These are phyloP conservation scores for Clamator glandarius DNA, from an alignment of 2,797 vertebrate genomes.

Conservation along the genomic window DNA sequence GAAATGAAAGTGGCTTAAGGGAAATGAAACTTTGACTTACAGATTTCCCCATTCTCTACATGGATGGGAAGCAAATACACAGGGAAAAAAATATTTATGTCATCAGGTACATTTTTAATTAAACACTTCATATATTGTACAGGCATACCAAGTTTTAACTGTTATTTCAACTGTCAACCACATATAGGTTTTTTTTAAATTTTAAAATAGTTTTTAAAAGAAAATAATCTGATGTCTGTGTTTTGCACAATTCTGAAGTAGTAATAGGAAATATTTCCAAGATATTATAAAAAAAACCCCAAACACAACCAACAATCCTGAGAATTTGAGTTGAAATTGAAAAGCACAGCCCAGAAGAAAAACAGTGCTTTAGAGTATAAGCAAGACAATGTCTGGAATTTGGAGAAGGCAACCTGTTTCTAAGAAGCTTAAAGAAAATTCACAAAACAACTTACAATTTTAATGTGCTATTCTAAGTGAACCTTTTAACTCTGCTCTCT, in stretches of 20 bases:
- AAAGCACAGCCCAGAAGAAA: neutral
- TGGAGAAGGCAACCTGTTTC: neutral
- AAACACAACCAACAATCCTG: neutral
- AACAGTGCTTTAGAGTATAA: neutral
- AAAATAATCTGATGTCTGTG: neutral
- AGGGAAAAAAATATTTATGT: neutral
- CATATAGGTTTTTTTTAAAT: neutral
- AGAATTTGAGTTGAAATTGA: neutral
- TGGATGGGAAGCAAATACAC: slow-evolving; percentile 83
- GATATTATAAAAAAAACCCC: neutral
- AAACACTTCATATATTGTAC: neutral
- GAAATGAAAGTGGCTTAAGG: neutral
- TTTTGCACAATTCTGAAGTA: neutral
- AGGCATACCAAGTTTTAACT: neutral
- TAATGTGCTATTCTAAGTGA: neutral
- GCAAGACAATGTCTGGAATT: neutral
- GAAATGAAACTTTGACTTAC: slow-evolving; percentile 85
- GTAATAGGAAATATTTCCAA: neutral
- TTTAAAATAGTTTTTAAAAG: no score
- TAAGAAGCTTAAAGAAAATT: neutral
- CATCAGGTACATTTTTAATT: neutral
- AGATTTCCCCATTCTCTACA: slow-evolving; percentile 97
- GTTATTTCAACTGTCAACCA: neutral
- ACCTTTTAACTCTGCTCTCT: neutral
- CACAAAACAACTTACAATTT: neutral